phyloP scores from a whole-genome alignment of 2,797 vertebrate species.

The Eidolon dupreanum region DNA sequence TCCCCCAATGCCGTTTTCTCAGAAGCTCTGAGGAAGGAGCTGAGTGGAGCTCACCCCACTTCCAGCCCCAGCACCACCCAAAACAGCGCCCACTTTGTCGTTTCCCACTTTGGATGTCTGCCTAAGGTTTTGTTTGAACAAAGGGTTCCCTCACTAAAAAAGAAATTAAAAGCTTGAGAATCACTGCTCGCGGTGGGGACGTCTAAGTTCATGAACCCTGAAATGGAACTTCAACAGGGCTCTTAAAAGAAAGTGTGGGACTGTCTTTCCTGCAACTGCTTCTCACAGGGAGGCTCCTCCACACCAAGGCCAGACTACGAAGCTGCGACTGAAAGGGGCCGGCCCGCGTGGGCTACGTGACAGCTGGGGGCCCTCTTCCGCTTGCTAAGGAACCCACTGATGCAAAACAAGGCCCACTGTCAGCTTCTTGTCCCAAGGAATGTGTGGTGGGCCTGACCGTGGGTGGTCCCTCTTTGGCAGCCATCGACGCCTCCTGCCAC shows the following conservation, averaged over 20 bases:
- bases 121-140: background rate
- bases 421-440: background rate
- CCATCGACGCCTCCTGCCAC: background rate
- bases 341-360: background rate
- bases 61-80: background rate
- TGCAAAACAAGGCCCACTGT: background rate
- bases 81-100: background rate
- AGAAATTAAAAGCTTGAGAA: background rate
- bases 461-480: background rate
- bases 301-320: background rate
- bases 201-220: background rate
- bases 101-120: background rate
- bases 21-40: background rate
- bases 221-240: background rate
- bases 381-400: background rate
- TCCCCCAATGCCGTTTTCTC: background rate
- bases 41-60: background rate
- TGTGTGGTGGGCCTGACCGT: fast-evolving
- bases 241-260: background rate
- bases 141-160: background rate
- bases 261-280: background rate
- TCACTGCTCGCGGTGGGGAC: no score
- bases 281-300: background rate
- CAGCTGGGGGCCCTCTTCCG: background rate
- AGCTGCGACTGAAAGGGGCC: no score